Evolutionary conservation across 1,140 invertebrate genomes (phyloP), one percentile per base, ranked within the genome.

Genomic region (Paralvinella palmiformis): DNA sequence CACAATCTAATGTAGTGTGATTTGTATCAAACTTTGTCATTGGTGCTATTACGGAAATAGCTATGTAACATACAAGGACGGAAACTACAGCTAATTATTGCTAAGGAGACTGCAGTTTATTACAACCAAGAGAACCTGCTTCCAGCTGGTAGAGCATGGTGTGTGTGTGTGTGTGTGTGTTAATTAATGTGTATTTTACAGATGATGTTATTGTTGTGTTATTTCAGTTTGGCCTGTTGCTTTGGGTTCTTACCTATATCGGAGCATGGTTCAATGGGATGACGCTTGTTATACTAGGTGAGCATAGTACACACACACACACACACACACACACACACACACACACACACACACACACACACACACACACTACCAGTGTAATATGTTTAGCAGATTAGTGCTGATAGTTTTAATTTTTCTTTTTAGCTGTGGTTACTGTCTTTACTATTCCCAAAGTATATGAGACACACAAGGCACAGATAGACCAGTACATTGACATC

Each of bases 191-290:
- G n/a, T n/a, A n/a, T n/a, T n/a, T n/a, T n/a, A n/a, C n/a, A n/a
- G n/a, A n/a, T n/a, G n/a, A n/a, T n/a, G n/a, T n/a, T n/a, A n/a
- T 2, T 57, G 10, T 57, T 17, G 3, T 3, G 24, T 17, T 62
- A 35, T 86, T 92, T 71, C 92, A 96, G 85, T 97, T 97, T 82
- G 91, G 88, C 70, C 86, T 94, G 66, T 82, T 93, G 68, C 84
- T 97, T 73, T 98, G 94, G 93, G 89, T 89, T 73, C 85, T 97
- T 76, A 98, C 95, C 32, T 98, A 97, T 79, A 85, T 98, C 71
- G 95, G 95, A 70, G 88, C 92, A 71, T 96, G 92, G 91, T 98
- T 98, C 85, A 98, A 97, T 83, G 94, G 94, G 77, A 91, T 98
- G 87, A 96, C 94, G 69, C 86, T 97, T 71, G 87, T 97, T 74